Evolutionary conservation across 2,797 vertebrate species (phyloP), one percentile per base, ranked within the genome.

Genomic region (Xiphorhynchus erythropygius): DNA sequence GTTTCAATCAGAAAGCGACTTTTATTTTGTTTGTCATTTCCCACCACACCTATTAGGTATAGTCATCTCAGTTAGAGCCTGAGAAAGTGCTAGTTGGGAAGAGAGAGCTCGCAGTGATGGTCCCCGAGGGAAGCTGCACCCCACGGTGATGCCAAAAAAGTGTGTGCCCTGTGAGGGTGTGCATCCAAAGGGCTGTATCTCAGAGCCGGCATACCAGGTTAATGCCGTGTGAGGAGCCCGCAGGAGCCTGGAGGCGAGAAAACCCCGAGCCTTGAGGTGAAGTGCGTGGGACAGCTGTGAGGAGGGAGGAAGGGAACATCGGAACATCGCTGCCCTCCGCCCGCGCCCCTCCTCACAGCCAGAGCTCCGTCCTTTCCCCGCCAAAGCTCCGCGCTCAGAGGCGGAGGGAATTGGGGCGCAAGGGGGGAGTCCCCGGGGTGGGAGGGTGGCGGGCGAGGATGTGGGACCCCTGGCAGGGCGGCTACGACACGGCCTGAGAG

Each of bases 111-210:
- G 18, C 5, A 2, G 15, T 1, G 11, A 7, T 0, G 11, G 18
- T 32, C 14, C 28, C 27, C 0, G 2, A 3, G n/a, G 9, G 55
- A 32, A 50, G 41, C 56, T 24, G 52, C 52, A 32, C 14, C 33
- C 25, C 15, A 1, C 0, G 21, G 2, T 6, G 0, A 10, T 3
- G 14, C 24, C 70, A 8, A 21, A 41, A 65, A 21, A 0, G 5
- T 0, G 2, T 4, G 18, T 23, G 17, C 47, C 18, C 53, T 2
- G 35, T 5, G 32, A 11, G 18, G 33, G 28, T 6, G 44, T 46
- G 10, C 28, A 27, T 35, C 49, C 8, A 2, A 3, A 16, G n/a
- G 64, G 25, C 42, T 4, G 9, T 1, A 2, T 1, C 47, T 16
- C 46, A 8, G 42, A 9, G 3, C 11, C 9, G 5, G 35, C 6